These are phyloP conservation scores for Cephus spinipes DNA, from an alignment of 2,888 invertebrate species.

Conservation along the genomic window DNA sequence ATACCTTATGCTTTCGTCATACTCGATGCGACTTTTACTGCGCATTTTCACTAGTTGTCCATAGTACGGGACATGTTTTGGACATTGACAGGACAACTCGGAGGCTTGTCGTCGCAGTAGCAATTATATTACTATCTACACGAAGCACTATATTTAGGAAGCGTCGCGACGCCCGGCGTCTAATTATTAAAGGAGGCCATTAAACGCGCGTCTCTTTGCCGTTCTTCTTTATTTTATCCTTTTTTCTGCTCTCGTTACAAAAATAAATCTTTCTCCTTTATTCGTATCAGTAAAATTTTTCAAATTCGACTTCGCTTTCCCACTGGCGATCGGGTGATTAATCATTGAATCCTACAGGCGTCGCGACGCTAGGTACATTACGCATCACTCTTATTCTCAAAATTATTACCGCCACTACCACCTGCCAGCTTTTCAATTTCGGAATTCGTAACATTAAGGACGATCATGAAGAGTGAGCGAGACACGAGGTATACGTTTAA, in stretches of 20 bases:
- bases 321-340: no score
- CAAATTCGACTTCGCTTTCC: not conserved
- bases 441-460: not conserved
- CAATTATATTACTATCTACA: not conserved
- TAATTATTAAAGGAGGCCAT: not conserved
- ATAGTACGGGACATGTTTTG: not conserved
- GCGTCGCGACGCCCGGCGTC: not conserved
- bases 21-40: not conserved
- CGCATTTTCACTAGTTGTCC: not conserved
- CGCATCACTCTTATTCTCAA: not conserved
- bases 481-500: not conserved
- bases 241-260: not conserved
- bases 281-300: not conserved
- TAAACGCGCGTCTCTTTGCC: not conserved
- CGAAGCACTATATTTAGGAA: not conserved
- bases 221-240: no score
- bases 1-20: conserved; percentile 3
- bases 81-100: not conserved
- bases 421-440: not conserved
- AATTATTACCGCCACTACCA: not conserved
- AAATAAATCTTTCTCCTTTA: not conserved
- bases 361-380: not conserved
- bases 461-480: not conserved
- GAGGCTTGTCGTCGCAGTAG: not conserved
- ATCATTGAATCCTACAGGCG: not conserved